Conservation (phyloP, 2,113 vertebrate genomes). For the Turnix velox region DNA sequence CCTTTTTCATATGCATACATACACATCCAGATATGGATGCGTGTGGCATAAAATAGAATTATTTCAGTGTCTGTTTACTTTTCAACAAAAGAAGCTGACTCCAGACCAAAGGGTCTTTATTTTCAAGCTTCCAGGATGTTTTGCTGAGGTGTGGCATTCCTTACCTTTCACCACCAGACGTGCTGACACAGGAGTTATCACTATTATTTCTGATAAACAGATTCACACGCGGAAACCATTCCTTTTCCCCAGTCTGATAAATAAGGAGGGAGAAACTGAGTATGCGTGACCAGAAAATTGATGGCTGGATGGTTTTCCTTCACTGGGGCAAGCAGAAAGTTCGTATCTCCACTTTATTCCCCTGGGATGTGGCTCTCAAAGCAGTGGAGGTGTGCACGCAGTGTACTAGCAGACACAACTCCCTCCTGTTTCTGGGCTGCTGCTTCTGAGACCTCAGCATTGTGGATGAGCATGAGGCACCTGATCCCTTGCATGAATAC, state of each 20-base stretch:
- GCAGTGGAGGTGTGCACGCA: accelerated
- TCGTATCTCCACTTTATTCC: neutral
- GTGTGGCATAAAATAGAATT: neutral
- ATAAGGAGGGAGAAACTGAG: neutral
- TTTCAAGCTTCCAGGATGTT: neutral
- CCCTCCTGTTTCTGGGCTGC: neutral
- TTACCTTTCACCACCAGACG: neutral
- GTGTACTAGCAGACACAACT: neutral
- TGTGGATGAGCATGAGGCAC: accelerated
- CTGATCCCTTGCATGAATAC: neutral
- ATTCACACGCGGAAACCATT: neutral
- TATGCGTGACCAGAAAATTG: neutral
- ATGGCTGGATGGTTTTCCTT: neutral
- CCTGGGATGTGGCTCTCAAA: neutral
- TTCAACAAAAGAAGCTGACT: neutral
- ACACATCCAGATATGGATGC: neutral
- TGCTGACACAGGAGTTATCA: neutral
- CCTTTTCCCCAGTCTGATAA: neutral
- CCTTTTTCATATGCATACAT: neutral
- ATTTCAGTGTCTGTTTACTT: neutral
- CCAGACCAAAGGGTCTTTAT: neutral
- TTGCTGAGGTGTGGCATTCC: neutral
- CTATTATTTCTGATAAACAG: neutral
- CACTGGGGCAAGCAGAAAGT: neutral
- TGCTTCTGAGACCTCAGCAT: neutral